Conservation (phyloP, 1,140 invertebrate genomes). For the Probaryconus sp. region DNA sequence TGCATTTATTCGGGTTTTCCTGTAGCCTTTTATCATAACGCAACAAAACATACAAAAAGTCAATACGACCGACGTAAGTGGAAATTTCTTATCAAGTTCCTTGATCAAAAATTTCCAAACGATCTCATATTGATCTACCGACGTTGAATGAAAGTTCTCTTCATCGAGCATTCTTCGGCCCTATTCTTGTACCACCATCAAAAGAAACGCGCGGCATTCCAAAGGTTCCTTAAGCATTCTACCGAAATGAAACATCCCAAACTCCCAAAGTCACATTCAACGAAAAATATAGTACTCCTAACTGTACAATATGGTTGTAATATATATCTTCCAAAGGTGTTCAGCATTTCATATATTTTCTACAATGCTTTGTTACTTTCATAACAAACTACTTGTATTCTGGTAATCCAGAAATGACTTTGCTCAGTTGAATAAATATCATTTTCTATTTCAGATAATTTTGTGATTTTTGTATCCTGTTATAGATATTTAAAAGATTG, state of each 20-base stretch:
- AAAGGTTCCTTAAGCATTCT: slow-evolving; percentile 32
- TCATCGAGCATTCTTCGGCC: slow-evolving; percentile 46
- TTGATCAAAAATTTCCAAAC: slow-evolving; percentile 36
- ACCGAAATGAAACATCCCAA: slow-evolving; percentile 43
- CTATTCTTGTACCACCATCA: slow-evolving; percentile 43
- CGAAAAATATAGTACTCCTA: slow-evolving; percentile 40
- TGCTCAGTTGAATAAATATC: too few species aligned
- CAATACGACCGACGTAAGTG: slow-evolving; percentile 9
- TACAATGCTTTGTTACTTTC: slow-evolving; percentile 10
- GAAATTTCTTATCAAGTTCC: slow-evolving; percentile 32
- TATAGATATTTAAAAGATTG: too few species aligned
- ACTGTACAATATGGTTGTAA: slow-evolving; percentile 14
- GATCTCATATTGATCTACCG: slow-evolving; percentile 46
- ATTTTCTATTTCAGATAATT: too few species aligned
- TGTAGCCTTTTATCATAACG: slow-evolving; percentile 29
- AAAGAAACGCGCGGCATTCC: slow-evolving; percentile 51
- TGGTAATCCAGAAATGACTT: too few species aligned
- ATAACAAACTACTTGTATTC: too few species aligned
- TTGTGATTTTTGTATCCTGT: too few species aligned
- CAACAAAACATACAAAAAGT: slow-evolving; percentile 22
- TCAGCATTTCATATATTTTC: slow-evolving; percentile 12
- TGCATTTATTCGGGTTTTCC: slow-evolving; percentile 30
- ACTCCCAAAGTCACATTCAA: slow-evolving; percentile 42
- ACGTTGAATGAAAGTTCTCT: slow-evolving; percentile 43
- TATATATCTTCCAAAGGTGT: slow-evolving; percentile 1